Evolutionary conservation across 2,888 invertebrate species (phyloP).

Genomic region (Dynastes grantii): DNA sequence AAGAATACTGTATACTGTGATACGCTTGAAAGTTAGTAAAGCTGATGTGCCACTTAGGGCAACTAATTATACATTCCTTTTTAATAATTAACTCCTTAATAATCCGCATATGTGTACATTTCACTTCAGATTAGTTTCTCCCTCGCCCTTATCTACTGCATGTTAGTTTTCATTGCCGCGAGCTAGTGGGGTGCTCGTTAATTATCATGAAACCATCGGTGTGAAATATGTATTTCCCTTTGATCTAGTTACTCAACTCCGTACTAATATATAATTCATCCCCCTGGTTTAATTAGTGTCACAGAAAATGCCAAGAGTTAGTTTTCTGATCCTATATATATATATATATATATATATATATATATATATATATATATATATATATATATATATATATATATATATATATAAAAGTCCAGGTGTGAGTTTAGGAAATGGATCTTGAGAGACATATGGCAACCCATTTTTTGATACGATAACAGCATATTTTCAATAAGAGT

Average conservation of each 20-base stretch:
- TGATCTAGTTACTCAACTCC: constrained; percentile 35
- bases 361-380: too few species aligned
- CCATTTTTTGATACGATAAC: too few species aligned
- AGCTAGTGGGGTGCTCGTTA: constrained; percentile 32
- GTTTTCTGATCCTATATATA: background rate
- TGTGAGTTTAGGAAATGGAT: too few species aligned
- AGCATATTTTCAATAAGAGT: too few species aligned
- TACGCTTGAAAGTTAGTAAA: too few species aligned
- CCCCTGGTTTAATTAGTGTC: constrained; percentile 32
- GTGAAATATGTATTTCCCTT: constrained; percentile 40
- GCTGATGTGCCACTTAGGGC: too few species aligned
- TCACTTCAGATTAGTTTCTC: constrained; percentile 10
- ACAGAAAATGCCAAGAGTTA: constrained; percentile 20
- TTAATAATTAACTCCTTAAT: constrained; percentile 7
- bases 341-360: too few species aligned
- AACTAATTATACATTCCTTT: constrained; percentile 17
- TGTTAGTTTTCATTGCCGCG: constrained; percentile 10
- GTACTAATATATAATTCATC: constrained; percentile 34
- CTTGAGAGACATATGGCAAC: too few species aligned
- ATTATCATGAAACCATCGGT: constrained; percentile 35
- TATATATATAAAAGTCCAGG: too few species aligned
- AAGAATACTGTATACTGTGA: too few species aligned
- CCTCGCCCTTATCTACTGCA: background rate
- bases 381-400: too few species aligned
- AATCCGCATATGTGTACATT: background rate